A percentile compares a stretch with the other conserved stretches of the same genome.
Conservation (phyloP, 1,140 invertebrate species). For the Ceratosolen fusciceps region DNA sequence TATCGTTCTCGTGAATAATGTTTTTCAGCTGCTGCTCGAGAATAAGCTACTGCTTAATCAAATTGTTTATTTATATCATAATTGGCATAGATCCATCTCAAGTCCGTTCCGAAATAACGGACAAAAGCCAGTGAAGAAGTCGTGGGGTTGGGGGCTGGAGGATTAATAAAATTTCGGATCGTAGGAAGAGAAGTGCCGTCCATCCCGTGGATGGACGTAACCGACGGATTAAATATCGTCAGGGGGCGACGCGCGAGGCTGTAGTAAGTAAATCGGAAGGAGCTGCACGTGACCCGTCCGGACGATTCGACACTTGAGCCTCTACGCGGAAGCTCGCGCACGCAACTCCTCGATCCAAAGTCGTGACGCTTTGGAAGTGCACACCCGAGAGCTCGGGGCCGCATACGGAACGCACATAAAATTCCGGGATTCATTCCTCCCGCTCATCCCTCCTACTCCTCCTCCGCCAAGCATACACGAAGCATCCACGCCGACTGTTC, state of each 20-base stretch:
- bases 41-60: too few species aligned
- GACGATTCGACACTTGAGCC: background rate
- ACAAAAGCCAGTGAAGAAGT: too few species aligned
- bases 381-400: background rate
- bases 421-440: constrained; percentile 14
- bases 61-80: too few species aligned
- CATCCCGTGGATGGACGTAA: background rate
- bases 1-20: too few species aligned
- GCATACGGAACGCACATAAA: constrained; percentile 24
- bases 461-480: too few species aligned
- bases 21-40: too few species aligned
- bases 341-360: constrained; percentile 27
- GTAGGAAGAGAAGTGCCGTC: background rate
- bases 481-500: too few species aligned
- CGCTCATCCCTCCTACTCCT: background rate
- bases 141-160: too few species aligned
- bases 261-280: background rate
- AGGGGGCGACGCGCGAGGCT: background rate
- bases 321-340: background rate
- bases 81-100: too few species aligned
- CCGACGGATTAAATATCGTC: constrained; percentile 17
- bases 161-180: too few species aligned
- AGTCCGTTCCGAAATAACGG: too few species aligned
- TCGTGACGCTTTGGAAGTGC: constrained; percentile 26
- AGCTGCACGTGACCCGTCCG: background rate